Conservation (phyloP, 2,888 invertebrate genomes). For the Sisyra nigra region DNA sequence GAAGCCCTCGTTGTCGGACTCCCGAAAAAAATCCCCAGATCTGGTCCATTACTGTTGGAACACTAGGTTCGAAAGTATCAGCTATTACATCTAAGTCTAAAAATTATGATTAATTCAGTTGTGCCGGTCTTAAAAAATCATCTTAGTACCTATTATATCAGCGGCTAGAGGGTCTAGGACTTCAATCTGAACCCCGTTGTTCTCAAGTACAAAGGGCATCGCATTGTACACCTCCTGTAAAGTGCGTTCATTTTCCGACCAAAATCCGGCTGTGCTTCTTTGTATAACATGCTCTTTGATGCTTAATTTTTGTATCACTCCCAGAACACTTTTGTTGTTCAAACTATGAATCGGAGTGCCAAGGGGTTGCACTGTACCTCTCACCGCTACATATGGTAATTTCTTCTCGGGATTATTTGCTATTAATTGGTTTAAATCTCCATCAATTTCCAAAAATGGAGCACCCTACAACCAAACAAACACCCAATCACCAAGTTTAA, state of each 20-base stretch:
- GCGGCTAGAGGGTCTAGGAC: constrained; percentile 60
- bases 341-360: constrained; percentile 60
- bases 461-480: constrained; percentile 36
- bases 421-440: constrained; percentile 43
- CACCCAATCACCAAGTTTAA: constrained; percentile 9
- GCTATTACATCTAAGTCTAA: constrained; percentile 65
- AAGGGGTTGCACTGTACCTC: constrained; percentile 59
- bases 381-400: constrained; percentile 56
- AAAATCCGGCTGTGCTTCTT: constrained; percentile 71
- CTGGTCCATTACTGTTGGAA: constrained; percentile 59
- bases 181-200: constrained; percentile 46
- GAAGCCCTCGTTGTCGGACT: constrained; percentile 65
- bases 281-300: constrained; percentile 71
- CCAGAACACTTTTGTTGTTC: constrained; percentile 53
- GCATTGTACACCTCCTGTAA: constrained; percentile 65
- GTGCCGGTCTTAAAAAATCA: constrained; percentile 2
- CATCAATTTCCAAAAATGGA: constrained; percentile 50
- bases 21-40: constrained; percentile 77
- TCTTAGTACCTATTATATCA: constrained; percentile 43
- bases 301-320: constrained; percentile 64
- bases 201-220: constrained; percentile 61
- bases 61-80: constrained; percentile 65
- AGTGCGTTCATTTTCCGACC: constrained; percentile 66
- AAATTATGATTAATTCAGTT: constrained; percentile 3
- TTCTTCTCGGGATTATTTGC: constrained; percentile 42